Evolutionary conservation across 2,797 vertebrate species (phyloP), one percentile per base, ranked within the genome.

Genomic region (Oryzias dopingdopingensis): DNA sequence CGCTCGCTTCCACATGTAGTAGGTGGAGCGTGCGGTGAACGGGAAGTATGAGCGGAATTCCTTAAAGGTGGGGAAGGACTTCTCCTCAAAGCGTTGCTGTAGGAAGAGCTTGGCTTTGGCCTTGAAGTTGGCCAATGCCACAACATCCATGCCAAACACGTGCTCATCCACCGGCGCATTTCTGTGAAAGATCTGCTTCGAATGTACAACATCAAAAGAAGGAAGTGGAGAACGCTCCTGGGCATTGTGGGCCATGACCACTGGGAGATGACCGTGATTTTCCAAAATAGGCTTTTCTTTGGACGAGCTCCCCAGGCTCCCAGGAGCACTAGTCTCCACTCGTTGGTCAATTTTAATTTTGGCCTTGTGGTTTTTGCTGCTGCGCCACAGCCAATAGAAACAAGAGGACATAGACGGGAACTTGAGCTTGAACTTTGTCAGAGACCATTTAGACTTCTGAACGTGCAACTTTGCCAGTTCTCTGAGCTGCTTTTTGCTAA

Each of bases 1-100:
- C 1, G 96, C 96, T 0, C 96, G 92, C 77, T 98, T 98, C 96
- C 96, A 98, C 96, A 98, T 98, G 90, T 98, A 98, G 81, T 98
- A 98, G 0, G 96, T 98, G 0, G 96, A 98, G 17, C 96, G 95
- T 0, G 96, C 95, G 0, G 96, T 98, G 60, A 94, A 92, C 0
- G 96, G 96, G 56, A 98, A 98, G 64, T 92, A 95, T 2, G 93
- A 91, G 1, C 94, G 89, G 81, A 98, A 98, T 79, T 98, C 96
- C 67, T 96, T 97, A 77, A 95, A 98, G 0, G 96, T 94, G 7
- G 96, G 96, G 81, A 98, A 98, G 57, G 94, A 92, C 70, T 96
- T 95, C 4, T 96, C 94, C 74, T 97, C 93, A 0, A 96, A 98
- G 65, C 96, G 94, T 49, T 92, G 93, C 87, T 98, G 96, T 76